Conservation (phyloP, 2,888 invertebrate species). For the Cephus pulcher region DNA sequence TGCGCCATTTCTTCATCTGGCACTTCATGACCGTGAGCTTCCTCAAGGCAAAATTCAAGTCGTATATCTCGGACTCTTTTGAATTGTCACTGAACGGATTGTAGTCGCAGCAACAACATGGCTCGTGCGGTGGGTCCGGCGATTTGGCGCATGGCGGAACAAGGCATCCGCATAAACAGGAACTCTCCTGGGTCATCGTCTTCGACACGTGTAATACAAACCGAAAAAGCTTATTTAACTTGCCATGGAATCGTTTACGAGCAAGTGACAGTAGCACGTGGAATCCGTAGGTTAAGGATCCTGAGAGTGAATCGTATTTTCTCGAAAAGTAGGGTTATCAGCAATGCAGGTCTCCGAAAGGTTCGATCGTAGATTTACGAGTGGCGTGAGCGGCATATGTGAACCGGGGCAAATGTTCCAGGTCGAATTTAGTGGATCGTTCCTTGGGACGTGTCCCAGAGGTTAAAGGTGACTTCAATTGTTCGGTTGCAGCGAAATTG, state of each 20-base stretch:
- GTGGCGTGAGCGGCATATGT: neutral
- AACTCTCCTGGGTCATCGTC: neutral
- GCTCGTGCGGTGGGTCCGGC: conserved; percentile 41
- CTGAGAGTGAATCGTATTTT: neutral
- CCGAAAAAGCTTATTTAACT: neutral
- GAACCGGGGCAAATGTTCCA: neutral
- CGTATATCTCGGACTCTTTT: conserved; percentile 50
- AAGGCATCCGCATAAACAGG: conserved; percentile 30
- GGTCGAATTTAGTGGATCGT: neutral
- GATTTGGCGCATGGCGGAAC: conserved; percentile 24
- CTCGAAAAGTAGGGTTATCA: neutral
- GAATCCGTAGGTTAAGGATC: too few relatives aligned
- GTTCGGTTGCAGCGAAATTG: neutral
- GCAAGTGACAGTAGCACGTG: neutral
- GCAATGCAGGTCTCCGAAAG: neutral
- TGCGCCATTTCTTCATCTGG: conserved; percentile 59
- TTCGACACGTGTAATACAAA: neutral
- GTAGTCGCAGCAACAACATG: conserved; percentile 52
- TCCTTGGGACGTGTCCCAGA: neutral
- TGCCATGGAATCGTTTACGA: neutral
- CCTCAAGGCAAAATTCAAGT: conserved; percentile 51
- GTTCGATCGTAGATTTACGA: neutral
- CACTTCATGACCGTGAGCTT: conserved; percentile 59
- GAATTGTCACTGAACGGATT: conserved; percentile 51
- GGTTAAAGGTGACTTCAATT: neutral